phyloP scores from a whole-genome alignment of 2,113 vertebrate genomes.

The Apaloderma vittatum region DNA sequence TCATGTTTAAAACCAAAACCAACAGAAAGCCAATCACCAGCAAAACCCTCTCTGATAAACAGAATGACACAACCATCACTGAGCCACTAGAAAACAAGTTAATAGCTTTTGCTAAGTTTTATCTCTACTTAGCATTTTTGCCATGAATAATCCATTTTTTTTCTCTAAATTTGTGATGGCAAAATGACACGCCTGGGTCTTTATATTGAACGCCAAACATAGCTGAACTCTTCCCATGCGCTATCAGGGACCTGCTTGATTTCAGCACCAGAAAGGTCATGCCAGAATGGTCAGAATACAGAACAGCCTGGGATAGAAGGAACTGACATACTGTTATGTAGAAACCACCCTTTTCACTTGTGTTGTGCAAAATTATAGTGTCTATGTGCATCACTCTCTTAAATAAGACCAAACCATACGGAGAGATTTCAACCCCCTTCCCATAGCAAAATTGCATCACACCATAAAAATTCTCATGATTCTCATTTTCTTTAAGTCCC shows the following conservation, averaged over 20 bases:
- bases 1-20: background rate
- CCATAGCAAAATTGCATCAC: background rate
- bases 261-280: slow-evolving; percentile 55
- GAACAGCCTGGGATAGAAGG: background rate
- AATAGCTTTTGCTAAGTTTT: background rate
- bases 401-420: slow-evolving; percentile 49
- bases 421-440: slow-evolving; percentile 20
- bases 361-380: slow-evolving; percentile 4
- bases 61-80: background rate
- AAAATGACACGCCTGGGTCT: background rate
- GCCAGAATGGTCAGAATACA: slow-evolving; percentile 26
- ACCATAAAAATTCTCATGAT: background rate
- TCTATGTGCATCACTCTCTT: slow-evolving; percentile 8
- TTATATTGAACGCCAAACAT: slow-evolving; percentile 6
- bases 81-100: background rate
- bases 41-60: background rate
- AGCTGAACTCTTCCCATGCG: background rate
- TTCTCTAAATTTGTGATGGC: slow-evolving; percentile 17
- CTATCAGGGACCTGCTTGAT: slow-evolving; percentile 14
- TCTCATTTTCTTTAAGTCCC: slow-evolving; percentile 1
- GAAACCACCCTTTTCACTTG: slow-evolving; percentile 29
- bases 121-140: slow-evolving; percentile 18
- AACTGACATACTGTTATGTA: slow-evolving; percentile 27
- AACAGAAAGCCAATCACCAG: background rate
- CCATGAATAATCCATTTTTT: slow-evolving; percentile 60